A percentile compares a stretch with the other conserved stretches of the same genome.
These are phyloP conservation scores for Actinemys pallida DNA, from an alignment of 2,113 vertebrate species.

Conservation along the genomic window DNA sequence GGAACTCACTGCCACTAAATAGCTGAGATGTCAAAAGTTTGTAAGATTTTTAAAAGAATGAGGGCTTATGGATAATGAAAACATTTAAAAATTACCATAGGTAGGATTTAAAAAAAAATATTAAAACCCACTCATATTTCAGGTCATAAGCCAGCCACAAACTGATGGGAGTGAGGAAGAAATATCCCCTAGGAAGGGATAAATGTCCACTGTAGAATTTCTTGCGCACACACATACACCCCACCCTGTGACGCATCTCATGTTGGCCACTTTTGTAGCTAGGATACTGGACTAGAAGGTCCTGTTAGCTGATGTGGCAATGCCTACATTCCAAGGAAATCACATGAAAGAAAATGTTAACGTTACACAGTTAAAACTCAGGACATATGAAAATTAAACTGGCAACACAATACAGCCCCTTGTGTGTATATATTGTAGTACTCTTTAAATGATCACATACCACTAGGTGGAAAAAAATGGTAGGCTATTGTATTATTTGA, in stretches of 20 bases:
- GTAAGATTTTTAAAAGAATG: background rate
- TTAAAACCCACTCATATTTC: background rate
- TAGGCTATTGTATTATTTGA: background rate
- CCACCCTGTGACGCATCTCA: background rate
- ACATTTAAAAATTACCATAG: background rate
- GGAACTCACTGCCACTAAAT: background rate
- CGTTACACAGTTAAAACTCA: background rate
- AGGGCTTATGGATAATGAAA: background rate
- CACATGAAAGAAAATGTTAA: background rate
- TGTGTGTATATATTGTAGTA: background rate
- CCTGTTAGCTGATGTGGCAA: background rate
- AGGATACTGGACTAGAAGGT: background rate
- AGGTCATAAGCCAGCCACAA: background rate
- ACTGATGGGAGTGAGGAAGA: background rate
- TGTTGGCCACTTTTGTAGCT: background rate
- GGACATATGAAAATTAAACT: background rate
- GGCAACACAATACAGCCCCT: background rate
- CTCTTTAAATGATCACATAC: background rate
- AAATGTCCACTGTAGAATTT: background rate
- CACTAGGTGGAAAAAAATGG: background rate
- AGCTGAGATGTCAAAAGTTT: background rate
- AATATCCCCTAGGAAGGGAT: background rate
- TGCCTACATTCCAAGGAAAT: background rate
- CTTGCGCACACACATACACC: background rate
- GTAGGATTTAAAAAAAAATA: background rate